Conservation (phyloP, 2,888 invertebrate genomes). For the Andrena dorsata region DNA sequence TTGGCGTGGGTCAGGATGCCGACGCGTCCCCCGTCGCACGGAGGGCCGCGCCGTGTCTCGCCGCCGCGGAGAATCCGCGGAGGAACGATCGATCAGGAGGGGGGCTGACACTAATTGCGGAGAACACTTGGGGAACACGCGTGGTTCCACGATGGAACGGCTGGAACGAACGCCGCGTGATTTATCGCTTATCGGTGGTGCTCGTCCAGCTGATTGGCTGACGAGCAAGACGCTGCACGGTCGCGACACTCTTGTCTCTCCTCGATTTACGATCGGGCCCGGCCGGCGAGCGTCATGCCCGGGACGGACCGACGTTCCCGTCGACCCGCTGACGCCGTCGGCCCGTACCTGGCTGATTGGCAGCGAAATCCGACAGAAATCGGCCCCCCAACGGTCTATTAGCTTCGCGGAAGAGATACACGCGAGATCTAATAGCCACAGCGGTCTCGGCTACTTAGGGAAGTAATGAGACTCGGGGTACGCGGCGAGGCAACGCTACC, state of each 20-base stretch:
- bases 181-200: slow-evolving; percentile 79
- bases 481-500: slow-evolving; percentile 16
- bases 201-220: slow-evolving; percentile 77
- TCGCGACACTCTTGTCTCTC: slow-evolving; percentile 72
- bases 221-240: slow-evolving; percentile 67
- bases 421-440: slow-evolving; percentile 49
- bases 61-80: slow-evolving; percentile 72
- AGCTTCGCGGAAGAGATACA: slow-evolving; percentile 62
- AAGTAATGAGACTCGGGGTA: slow-evolving; percentile 46
- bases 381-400: slow-evolving; percentile 69
- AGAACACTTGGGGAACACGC: slow-evolving; percentile 78
- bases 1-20: slow-evolving; percentile 69
- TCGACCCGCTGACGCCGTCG: slow-evolving; percentile 33
- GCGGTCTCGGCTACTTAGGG: neutral
- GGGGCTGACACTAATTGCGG: slow-evolving; percentile 81
- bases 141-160: slow-evolving; percentile 72
- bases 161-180: slow-evolving; percentile 75
- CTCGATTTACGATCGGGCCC: slow-evolving; percentile 73
- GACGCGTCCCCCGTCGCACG: slow-evolving; percentile 47
- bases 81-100: slow-evolving; percentile 79
- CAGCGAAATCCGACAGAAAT: slow-evolving; percentile 70
- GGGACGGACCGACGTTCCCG: slow-evolving; percentile 51
- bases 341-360: slow-evolving; percentile 57
- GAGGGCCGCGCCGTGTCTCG: slow-evolving; percentile 56
- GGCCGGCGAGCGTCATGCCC: slow-evolving; percentile 52